Evolutionary conservation across 1,140 invertebrate genomes (phyloP).

Genomic region (Rhyzopertha dominica): DNA sequence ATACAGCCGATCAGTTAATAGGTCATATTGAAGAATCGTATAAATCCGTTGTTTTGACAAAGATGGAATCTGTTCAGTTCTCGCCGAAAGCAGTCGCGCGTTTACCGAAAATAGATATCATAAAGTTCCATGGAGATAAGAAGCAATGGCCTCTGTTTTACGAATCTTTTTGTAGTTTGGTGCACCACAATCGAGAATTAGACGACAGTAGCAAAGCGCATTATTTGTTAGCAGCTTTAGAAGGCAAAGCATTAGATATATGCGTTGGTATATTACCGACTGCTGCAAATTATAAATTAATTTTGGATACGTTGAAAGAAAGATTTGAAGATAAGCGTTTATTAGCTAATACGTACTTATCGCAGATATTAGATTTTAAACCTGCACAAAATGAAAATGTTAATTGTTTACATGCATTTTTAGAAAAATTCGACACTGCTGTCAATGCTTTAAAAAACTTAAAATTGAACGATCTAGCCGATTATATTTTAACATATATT

Average conservation of each 20-base stretch:
- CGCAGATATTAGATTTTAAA: too few species aligned
- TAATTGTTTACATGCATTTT: conserved; percentile 6
- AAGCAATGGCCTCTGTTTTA: conserved; percentile 1
- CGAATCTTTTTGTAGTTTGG: conserved; percentile 1
- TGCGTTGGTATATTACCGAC: conserved; percentile 4
- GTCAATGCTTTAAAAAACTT: conserved; percentile 5
- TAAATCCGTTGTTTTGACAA: too few species aligned
- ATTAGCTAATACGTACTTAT: conserved; percentile 1
- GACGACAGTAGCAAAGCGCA: background rate
- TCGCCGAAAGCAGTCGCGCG: too few species aligned
- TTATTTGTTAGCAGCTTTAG: conserved; percentile 4
- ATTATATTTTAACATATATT: conserved; percentile 1
- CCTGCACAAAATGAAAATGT: background rate
- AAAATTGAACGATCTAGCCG: background rate
- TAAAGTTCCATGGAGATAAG: conserved; percentile 1
- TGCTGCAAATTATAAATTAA: conserved; percentile 5
- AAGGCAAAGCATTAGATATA: conserved; percentile 1
- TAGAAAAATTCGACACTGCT: conserved; percentile 7
- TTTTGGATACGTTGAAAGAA: background rate
- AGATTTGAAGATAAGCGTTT: conserved; percentile 2
- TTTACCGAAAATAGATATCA: conserved; percentile 5
- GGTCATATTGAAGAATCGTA: too few species aligned
- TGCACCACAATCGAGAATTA: conserved; percentile 6
- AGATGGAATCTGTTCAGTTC: too few species aligned
- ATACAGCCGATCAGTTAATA: too few species aligned